Percentiles rank a stretch among this genome's conserved stretches.
These are phyloP conservation scores for Magallana angulata DNA, from an alignment of 1,140 invertebrate genomes.

Conservation along the genomic window DNA sequence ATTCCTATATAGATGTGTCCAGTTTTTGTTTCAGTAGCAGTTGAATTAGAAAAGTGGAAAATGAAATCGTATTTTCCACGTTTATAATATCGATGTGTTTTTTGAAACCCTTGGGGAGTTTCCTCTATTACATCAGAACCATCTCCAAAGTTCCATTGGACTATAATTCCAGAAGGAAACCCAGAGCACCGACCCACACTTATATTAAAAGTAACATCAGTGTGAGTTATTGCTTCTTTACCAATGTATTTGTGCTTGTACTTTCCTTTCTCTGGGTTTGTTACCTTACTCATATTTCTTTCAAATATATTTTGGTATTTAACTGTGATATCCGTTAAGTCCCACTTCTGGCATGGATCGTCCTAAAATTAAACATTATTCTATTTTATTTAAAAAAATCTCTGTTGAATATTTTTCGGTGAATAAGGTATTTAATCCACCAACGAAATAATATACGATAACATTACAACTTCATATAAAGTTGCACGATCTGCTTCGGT, in stretches of 20 bases:
- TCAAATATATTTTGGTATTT: neutral
- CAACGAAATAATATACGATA: too few species aligned
- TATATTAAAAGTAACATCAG: neutral
- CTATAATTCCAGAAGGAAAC: neutral
- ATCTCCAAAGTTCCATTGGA: conserved; percentile 6
- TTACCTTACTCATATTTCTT: neutral
- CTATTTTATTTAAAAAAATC: too few species aligned
- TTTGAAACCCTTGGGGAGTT: neutral
- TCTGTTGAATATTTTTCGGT: too few species aligned
- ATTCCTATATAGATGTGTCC: neutral
- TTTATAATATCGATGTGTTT: neutral
- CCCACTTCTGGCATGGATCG: too few species aligned
- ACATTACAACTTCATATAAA: too few species aligned
- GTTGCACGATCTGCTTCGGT: too few species aligned
- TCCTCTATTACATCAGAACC: neutral
- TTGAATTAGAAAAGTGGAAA: neutral
- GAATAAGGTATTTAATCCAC: too few species aligned
- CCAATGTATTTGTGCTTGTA: neutral
- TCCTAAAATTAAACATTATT: too few species aligned
- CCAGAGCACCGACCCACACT: neutral
- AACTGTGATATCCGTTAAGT: neutral
- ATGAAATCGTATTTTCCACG: neutral
- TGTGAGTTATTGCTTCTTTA: neutral
- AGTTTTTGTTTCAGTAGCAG: neutral
- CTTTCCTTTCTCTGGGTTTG: neutral